These are phyloP conservation scores for Geotrupes spiniger DNA, from an alignment of 2,888 invertebrate species.

Conservation along the genomic window DNA sequence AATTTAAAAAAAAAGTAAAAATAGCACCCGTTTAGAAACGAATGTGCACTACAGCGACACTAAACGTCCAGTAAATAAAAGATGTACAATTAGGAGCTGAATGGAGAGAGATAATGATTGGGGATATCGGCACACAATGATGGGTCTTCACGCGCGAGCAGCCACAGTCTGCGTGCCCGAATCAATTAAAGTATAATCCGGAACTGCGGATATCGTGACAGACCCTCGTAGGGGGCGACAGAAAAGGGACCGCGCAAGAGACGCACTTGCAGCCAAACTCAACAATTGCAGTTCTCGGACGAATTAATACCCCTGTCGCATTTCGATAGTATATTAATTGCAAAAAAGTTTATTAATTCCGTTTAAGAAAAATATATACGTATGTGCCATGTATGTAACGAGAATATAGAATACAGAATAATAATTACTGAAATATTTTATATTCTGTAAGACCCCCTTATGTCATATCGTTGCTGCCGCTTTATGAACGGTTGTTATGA, in stretches of 20 bases:
- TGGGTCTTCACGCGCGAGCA: constrained; percentile 48
- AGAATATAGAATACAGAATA: too few species aligned
- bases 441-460: too few species aligned
- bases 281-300: too few species aligned
- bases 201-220: constrained; percentile 48
- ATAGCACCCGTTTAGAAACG: constrained; percentile 11
- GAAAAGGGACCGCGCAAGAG: too few species aligned
- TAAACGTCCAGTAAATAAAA: constrained; percentile 38
- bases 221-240: constrained; percentile 20
- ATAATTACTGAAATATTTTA: too few species aligned
- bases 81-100: constrained; percentile 48
- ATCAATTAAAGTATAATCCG: constrained; percentile 63
- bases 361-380: too few species aligned
- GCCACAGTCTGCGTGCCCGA: constrained; percentile 51
- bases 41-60: constrained; percentile 18
- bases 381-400: too few species aligned
- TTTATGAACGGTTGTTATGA: constrained; percentile 18
- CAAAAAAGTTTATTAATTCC: too few species aligned
- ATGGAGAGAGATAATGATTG: constrained; percentile 50
- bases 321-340: too few species aligned
- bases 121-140: constrained; percentile 49
- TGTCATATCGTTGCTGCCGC: not conserved
- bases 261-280: too few species aligned
- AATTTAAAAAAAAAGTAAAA: too few species aligned
- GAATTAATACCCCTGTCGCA: too few species aligned